Percentiles rank a stretch among this genome's conserved stretches.
These are phyloP conservation scores for Zaprionus capensis DNA, from an alignment of 1,140 invertebrate genomes.

Conservation along the genomic window DNA sequence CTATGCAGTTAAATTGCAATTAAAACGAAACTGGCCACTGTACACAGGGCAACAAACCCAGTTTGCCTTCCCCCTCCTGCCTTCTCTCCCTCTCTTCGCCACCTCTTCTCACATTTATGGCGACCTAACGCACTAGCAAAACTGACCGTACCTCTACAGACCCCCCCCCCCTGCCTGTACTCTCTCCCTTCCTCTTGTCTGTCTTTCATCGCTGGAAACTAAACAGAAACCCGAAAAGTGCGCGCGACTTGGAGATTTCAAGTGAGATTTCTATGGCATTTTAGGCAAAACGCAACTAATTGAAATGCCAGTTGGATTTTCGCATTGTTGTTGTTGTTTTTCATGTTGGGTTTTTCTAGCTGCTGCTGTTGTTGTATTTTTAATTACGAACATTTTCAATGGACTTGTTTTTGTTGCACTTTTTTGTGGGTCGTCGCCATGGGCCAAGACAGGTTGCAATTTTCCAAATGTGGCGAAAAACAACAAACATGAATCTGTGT, in stretches of 20 bases:
- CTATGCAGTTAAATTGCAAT: conserved; percentile 72
- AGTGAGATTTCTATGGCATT: conserved; percentile 53
- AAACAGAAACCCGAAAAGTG: conserved; percentile 59
- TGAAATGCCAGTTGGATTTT: conserved; percentile 71
- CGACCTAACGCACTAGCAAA: conserved; percentile 13
- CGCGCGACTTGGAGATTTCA: conserved; percentile 46
- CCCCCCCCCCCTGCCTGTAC: not conserved
- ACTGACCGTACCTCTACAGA: not conserved
- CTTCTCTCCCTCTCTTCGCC: not conserved
- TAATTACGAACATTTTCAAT: conserved; percentile 69
- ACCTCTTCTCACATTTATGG: not conserved
- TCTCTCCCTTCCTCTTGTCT: not conserved
- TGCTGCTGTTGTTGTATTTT: conserved; percentile 44
- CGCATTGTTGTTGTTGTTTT: conserved; percentile 20
- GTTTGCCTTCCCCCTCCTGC: not conserved
- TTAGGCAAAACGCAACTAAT: conserved; percentile 64
- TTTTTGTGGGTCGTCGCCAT: conserved; percentile 74
- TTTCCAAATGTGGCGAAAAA: conserved; percentile 43
- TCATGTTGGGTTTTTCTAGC: conserved; percentile 10
- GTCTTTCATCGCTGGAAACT: conserved; percentile 38
- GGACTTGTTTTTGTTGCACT: conserved; percentile 59
- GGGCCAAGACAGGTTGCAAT: conserved; percentile 68
- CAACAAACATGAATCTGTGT: conserved; percentile 38
- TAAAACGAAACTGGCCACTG: conserved; percentile 49
- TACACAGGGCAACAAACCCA: conserved; percentile 34